Base-by-base conservation (phyloP, 2,797 vertebrate species). In the Steatocranus sp. region DNA sequence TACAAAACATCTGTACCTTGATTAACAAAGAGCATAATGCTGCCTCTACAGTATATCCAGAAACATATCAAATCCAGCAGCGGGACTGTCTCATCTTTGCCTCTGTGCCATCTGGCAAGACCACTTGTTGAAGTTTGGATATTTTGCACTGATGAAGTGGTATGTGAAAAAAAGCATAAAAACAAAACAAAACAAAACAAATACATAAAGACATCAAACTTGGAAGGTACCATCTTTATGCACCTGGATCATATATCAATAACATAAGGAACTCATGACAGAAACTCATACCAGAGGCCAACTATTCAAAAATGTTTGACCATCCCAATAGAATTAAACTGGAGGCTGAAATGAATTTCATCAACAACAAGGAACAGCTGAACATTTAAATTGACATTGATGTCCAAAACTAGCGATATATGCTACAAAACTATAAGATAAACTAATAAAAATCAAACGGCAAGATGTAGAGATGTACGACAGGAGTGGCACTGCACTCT, bases 211-310 rank as follows among this genome's bases (percentile, higher is more conserved):
- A 87, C 75, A 88, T 91, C 79, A 89, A 88, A 90, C 83, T 83
- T 87, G 86, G 84, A 90, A 82, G 56, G 68, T 30, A 30, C 43
- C 56, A 77, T 91, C 73, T 76, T 87, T 79, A 41, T 89, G 77
- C 90, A 91, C 88, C 89, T 94, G 90, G 84, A 83, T 91, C 87
- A 80, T 89, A 86, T 87, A 91, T 93, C 88, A 88, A 51, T 74
- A 79, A 88, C 82, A 87, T 87, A 75, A 88, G 73, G 76, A 83
- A 80, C 61, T 83, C 46, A 49, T 88, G 84, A 88, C 80, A 87
- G 83, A 80, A 80, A 58, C 70, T 79, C 11, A 17, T 23, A 54
- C 18, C 38, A 25, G 20, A 11, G 36, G 82, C 86, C 90, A 93
- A 85, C 70, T 80, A 75, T 90, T 82, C 76, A 68, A 81, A 75